phyloP scores from a whole-genome alignment of 2,888 invertebrate species.

The Sclerodermus sp. region DNA sequence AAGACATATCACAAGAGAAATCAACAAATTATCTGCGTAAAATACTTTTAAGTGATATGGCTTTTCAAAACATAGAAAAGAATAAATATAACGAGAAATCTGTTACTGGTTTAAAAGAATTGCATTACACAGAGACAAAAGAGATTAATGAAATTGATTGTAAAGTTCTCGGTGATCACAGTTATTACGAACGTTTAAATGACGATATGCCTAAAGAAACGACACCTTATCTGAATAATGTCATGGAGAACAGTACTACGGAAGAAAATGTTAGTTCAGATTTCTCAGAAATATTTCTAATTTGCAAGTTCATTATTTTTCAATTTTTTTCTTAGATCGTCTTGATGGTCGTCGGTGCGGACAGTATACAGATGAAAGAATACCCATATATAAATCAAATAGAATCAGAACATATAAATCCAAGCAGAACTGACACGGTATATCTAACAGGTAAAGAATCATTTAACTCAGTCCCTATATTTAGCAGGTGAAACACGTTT shows the following conservation, averaged over 20 bases:
- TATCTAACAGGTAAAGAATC: conserved; percentile 29
- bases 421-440: conserved; percentile 18
- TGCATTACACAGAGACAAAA: conserved; percentile 21
- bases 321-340: conserved; percentile 44
- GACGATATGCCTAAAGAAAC: conserved; percentile 27
- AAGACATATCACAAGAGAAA: conserved; percentile 42
- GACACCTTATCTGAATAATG: conserved; percentile 22
- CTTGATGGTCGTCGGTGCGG: conserved; percentile 51
- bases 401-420: conserved; percentile 26
- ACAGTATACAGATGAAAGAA: conserved; percentile 49
- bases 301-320: background rate
- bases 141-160: conserved; percentile 25
- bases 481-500: no score
- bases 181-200: conserved; percentile 46
- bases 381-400: conserved; percentile 38
- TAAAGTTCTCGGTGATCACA: conserved; percentile 49
- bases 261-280: conserved; percentile 44
- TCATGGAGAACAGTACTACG: conserved; percentile 31
- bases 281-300: background rate
- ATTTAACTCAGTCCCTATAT: no score
- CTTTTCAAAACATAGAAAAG: conserved; percentile 41
- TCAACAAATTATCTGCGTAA: conserved; percentile 47
- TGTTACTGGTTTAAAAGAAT: conserved; percentile 20
- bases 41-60: conserved; percentile 45
- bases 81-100: conserved; percentile 34